Base-by-base conservation (phyloP, 2,888 invertebrate genomes). In the Phania funesta region DNA sequence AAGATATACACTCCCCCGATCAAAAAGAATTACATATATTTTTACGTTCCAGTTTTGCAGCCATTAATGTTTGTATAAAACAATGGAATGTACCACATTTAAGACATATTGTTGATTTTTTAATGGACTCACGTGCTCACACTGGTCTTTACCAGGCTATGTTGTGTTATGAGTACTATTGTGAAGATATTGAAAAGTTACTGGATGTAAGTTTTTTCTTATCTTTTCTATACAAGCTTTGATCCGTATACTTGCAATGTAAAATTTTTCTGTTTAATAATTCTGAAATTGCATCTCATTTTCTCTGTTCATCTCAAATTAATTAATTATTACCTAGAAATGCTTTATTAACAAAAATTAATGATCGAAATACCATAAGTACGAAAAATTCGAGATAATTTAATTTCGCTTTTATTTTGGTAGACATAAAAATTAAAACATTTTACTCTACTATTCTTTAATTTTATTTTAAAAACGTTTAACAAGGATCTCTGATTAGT, bases 81-180 rank as follows among this genome's bases (percentile, higher is more conserved):
- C 84, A 86, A 32, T 89, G 88, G 87, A 88, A 90, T 81, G 89
- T 90, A 9, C 89, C 90, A 0, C 87, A 90, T 60, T 54, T 91
- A 65, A 84, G 88, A 9, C 91, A 91, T 73, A 89, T 90, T 67
- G 87, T 89, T 0, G 89, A 90, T 58, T 90, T 91, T 58, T 83
- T 90, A 1, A 64, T 86, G 46, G 90, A 90, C 60, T 87, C 89
- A 0, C 86, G 87, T 4, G 79, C 87, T 0, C 87, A 90, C 65
- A 86, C 86, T 48, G 88, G 88, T 6, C 84, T 90, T 20, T 86
- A 89, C 41, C 75, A 86, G n/a, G 89, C 90, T 2, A 89, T 90
- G 88, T 84, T 87, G 16, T 86, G 84, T 11, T 90, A 89, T 71
- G 74, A 84, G 0, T 84, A 86, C 46, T 90, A 88, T 67, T 87